Conservation (phyloP, 2,888 invertebrate species). For the Limnephilus lunatus region DNA sequence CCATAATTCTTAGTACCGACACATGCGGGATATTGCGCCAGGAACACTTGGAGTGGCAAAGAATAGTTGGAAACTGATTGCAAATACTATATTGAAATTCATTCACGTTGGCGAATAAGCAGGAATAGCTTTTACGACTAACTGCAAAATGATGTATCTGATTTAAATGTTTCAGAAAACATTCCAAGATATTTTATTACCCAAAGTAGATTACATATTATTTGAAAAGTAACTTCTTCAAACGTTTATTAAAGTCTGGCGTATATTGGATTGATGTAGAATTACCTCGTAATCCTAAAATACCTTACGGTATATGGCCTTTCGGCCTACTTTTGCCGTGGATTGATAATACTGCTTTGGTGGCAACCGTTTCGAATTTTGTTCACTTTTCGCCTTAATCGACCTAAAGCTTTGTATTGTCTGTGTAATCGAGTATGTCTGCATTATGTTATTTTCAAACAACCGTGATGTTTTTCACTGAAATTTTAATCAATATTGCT, state of each 20-base stretch:
- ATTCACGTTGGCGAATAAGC: background rate
- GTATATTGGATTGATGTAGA: background rate
- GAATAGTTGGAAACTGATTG: background rate
- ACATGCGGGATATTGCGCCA: background rate
- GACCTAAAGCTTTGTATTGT: background rate
- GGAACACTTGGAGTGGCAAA: slow-evolving; percentile 2
- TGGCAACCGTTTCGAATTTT: background rate
- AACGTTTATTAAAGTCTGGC: background rate
- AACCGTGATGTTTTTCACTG: background rate
- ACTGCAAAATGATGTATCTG: background rate
- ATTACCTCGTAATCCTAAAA: background rate
- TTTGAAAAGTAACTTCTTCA: background rate
- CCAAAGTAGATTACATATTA: background rate
- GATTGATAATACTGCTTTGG: background rate
- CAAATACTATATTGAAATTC: background rate
- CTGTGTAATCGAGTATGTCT: slow-evolving; percentile 15
- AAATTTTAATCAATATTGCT: background rate
- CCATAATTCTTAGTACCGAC: slow-evolving; percentile 2
- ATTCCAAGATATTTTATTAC: background rate
- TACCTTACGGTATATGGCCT: background rate
- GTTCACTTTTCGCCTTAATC: background rate
- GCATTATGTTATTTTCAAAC: background rate
- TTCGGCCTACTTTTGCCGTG: background rate
- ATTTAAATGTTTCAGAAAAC: background rate
- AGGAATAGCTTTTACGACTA: background rate